Conservation (phyloP, 1,140 invertebrate species). For the Triops cancriformis region DNA sequence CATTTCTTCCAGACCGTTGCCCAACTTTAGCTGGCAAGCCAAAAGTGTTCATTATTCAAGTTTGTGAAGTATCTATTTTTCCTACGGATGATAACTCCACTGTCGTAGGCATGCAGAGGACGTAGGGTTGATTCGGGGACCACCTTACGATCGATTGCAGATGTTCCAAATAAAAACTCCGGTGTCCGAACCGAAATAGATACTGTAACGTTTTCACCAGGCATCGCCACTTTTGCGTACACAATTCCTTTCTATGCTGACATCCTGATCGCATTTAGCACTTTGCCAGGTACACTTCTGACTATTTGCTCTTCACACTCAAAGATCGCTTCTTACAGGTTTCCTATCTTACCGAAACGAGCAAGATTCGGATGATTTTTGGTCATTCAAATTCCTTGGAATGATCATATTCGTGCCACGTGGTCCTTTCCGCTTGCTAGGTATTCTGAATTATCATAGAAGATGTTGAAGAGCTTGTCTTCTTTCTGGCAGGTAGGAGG, state of each 20-base stretch:
- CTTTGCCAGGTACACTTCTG: slow-evolving; percentile 9
- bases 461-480: no score
- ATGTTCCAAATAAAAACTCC: background rate
- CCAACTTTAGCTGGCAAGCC: slow-evolving; percentile 45
- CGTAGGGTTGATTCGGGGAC: slow-evolving; percentile 43
- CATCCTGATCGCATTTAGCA: background rate
- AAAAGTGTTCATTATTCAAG: slow-evolving; percentile 45
- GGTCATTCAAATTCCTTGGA: background rate
- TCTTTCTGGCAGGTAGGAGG: no score
- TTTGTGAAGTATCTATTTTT: slow-evolving; percentile 20
- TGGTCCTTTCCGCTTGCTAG: background rate
- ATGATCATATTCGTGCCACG: background rate
- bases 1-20: slow-evolving; percentile 47
- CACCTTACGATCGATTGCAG: slow-evolving; percentile 28
- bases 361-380: background rate
- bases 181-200: background rate
- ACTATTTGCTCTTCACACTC: background rate
- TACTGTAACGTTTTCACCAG: slow-evolving; percentile 12
- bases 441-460: background rate
- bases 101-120: slow-evolving; percentile 48
- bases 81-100: background rate
- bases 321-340: background rate
- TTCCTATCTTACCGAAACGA: background rate
- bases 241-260: slow-evolving; percentile 45
- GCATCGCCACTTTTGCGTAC: slow-evolving; percentile 30